Base-by-base conservation (phyloP, 1,140 invertebrate genomes). In the Drosophila pandora region DNA sequence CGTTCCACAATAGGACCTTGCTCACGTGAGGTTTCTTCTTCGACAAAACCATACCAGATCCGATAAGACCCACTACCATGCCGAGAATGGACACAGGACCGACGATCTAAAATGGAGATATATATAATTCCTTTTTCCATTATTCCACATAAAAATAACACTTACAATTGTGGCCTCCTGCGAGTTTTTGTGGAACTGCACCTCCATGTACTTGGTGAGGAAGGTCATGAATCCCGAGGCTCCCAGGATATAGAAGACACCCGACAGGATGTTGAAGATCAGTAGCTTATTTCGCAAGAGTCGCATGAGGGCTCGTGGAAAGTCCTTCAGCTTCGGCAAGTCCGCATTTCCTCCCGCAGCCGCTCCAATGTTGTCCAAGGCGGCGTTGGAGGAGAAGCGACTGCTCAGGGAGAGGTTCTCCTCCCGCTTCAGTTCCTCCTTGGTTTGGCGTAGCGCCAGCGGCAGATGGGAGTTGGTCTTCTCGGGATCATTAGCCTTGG, bases 191-290 rank as follows among this genome's bases (percentile, higher is more conserved):
- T 94, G 92, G 67, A 95, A 96, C 74, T 95, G 94, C 4, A 95
- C 93, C 91, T 96, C 95, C 71, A 96, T 93, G 76, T 96, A 96
- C 77, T 95, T 95, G 5, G 94, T 94, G 71, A 95, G 91, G 76
- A 94, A 96, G 2, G 95, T 95, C 70, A 95, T 94, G 58, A 95
- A 95, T 0, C 94, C 95, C 5, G 94, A 93, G 5, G 94, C 93
- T 4, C 95, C 95, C 45, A 96, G 91, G 10, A 95, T 92, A 59
- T 94, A 94, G 69, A 94, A 94, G 4, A 94, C 93, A 0, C 85
- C 93, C 50, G 94, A 93, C 0, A 93, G 82, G 39, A 94, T 94
- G 72, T 95, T 95, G 17, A 92, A 92, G 45, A 94, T 92, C 3
- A 95, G 79, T 28, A 95, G 76, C 90, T 93, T 94, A 60, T 95